Conservation (phyloP, 2,113 vertebrate species). For the Pachypanchax playfairii region DNA sequence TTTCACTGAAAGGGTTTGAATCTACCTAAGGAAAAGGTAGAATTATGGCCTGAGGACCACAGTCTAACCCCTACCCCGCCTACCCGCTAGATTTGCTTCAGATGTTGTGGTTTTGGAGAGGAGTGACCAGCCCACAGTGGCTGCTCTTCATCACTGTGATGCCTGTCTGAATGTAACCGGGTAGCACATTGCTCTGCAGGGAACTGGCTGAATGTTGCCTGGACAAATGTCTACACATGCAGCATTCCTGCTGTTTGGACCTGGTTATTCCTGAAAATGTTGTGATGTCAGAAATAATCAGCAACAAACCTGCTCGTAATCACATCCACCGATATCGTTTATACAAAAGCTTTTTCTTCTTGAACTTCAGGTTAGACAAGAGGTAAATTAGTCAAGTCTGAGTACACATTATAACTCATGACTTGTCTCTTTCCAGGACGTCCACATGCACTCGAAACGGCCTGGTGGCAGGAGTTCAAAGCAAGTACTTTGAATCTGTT, state of each 20-base stretch:
- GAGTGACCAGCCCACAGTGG: constrained; percentile 20
- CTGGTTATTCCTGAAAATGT: constrained; percentile 50
- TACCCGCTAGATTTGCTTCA: constrained; percentile 2
- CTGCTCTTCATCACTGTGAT: constrained; percentile 8
- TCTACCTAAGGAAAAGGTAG: constrained; percentile 15
- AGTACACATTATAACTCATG: neutral
- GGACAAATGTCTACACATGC: constrained; percentile 57
- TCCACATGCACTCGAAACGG: constrained; percentile 93
- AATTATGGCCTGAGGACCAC: neutral
- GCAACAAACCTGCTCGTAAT: no score
- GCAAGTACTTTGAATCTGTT: constrained; percentile 92
- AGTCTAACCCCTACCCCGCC: neutral
- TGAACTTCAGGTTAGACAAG: neutral
- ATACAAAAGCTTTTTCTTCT: neutral
- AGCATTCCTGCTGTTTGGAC: constrained; percentile 30
- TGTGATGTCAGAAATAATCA: constrained; percentile 74
- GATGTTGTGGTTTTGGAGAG: constrained; percentile 3
- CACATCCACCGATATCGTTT: neutral
- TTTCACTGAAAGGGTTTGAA: constrained; percentile 24
- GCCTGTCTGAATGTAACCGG: constrained; percentile 56
- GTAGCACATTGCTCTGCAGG: constrained; percentile 48
- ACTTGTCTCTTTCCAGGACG: constrained; percentile 82
- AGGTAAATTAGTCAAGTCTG: neutral
- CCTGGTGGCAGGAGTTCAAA: constrained; percentile 93
- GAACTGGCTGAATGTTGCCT: constrained; percentile 63